Conservation (phyloP, 2,797 vertebrate species). For the Rachycentron canadum region DNA sequence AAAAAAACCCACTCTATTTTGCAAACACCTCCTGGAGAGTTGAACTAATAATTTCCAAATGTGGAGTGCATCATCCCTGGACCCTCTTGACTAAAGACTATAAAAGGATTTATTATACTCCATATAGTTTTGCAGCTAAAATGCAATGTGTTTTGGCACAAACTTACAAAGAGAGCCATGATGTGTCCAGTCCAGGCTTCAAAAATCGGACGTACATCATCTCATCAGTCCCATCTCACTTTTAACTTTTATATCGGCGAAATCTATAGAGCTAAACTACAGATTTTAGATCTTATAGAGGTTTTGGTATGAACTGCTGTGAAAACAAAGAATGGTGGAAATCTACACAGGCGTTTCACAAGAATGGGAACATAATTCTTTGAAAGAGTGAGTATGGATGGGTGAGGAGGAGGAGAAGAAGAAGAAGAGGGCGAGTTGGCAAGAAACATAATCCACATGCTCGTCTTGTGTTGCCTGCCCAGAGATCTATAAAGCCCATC, state of each 20-base stretch:
- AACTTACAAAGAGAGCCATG: constrained; percentile 16
- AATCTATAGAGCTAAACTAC: too few species aligned
- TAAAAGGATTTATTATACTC: constrained; percentile 53
- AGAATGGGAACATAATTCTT: constrained; percentile 47
- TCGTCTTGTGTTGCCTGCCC: constrained; percentile 49
- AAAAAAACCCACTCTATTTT: constrained; percentile 26
- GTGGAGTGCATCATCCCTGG: constrained; percentile 42
- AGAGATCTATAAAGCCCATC: constrained; percentile 68
- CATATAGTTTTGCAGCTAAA: constrained; percentile 40
- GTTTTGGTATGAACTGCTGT: constrained; percentile 2
- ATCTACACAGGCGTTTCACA: constrained; percentile 35
- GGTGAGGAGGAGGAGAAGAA: constrained; percentile 12
- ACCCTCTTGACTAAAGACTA: constrained; percentile 35
- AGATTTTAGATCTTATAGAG: too few species aligned
- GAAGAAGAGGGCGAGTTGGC: constrained; percentile 33
- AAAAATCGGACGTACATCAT: constrained; percentile 31
- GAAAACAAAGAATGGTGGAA: constrained; percentile 19
- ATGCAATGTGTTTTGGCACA: constrained; percentile 43
- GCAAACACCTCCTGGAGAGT: constrained; percentile 45
- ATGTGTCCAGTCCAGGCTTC: constrained; percentile 42
- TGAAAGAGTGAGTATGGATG: constrained; percentile 48
- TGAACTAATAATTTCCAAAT: constrained; percentile 64
- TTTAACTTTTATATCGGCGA: constrained; percentile 12
- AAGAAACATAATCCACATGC: constrained; percentile 78
- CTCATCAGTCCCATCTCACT: constrained; percentile 29